Base-by-base conservation (phyloP, 92 coral and sea anemone genomes). In the Galaxea fascicularis region DNA sequence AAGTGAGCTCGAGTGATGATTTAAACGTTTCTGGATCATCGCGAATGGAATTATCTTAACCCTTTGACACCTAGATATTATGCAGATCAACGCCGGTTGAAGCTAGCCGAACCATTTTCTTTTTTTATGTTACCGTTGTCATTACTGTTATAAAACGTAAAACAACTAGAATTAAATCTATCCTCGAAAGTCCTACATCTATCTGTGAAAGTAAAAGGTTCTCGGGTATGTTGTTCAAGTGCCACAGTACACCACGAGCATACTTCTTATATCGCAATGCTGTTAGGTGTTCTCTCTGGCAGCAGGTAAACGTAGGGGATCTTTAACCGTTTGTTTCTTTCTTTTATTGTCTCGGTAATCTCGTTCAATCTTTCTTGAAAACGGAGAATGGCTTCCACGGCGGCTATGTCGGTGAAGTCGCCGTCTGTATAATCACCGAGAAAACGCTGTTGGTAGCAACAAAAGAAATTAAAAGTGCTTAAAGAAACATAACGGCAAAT, bases 241-340 rank as follows among this genome's bases (percentile, higher is more conserved):
- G 67, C 51, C 7, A 46, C 13, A 16, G 18, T 46, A 44, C 59
- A 26, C 20, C 25, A 24, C 3, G 14, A 18, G 21, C 51, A 10
- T 25, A 16, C 6, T 64, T 51, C 57, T 54, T 83, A 91, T 51
- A 91, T 91, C 4, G 95, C 85, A 47, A 90, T 84, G 67, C 90
- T 90, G 78, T 91, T 91, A 18, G 95, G 95, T 29, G 84, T 67
- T 10, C 82, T 54, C 74, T 91, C 95, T 21, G 95, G 95, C 29
- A 91, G 92, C 24, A 91, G 87, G 41, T 89, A 91, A 7, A n/a
- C 25, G 75, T 91, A 91, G 0, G 95, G 95, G 51, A 89, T 67
- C 20, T 88, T 87, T 46, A 91, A 29, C 14, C 63, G 46, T 28
- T 76, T 84, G 46, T 91, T 91, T 18, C 95, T 82, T 30, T 89